phyloP scores from a whole-genome alignment of 2,113 vertebrate genomes.

The Gymnocephalus cernua region DNA sequence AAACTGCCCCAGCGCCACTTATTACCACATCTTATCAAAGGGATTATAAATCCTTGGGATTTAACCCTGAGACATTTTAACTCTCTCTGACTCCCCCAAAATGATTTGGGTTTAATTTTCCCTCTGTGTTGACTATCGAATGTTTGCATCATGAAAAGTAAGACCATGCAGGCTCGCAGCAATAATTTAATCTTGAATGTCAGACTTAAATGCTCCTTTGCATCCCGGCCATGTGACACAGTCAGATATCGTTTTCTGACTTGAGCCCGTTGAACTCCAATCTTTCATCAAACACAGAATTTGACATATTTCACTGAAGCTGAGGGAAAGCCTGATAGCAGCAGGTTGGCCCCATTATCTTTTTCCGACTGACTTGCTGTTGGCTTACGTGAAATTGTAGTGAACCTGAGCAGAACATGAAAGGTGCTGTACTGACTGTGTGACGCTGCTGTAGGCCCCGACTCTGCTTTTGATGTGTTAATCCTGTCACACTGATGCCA shows the following conservation, averaged over 20 bases:
- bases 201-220: constrained; percentile 72
- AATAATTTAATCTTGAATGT: constrained; percentile 68
- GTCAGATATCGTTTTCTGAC: constrained; percentile 73
- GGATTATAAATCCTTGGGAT: constrained; percentile 30
- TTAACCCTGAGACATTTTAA: constrained; percentile 40
- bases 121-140: constrained; percentile 31
- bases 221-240: constrained; percentile 75
- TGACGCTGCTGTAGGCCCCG: constrained; percentile 78
- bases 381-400: constrained; percentile 82
- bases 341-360: constrained; percentile 79
- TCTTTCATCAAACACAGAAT: constrained; percentile 80
- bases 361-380: constrained; percentile 78
- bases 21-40: constrained; percentile 24
- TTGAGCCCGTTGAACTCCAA: constrained; percentile 74
- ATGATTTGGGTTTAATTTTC: constrained; percentile 38
- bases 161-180: constrained; percentile 60
- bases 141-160: constrained; percentile 66
- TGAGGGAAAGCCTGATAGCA: constrained; percentile 75
- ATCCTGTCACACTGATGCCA: constrained; percentile 84
- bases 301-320: constrained; percentile 77
- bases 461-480: constrained; percentile 84
- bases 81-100: constrained; percentile 7
- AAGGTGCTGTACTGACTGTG: constrained; percentile 80
- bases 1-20: constrained; percentile 20
- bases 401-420: constrained; percentile 85